phyloP scores from a whole-genome alignment of 2,888 invertebrate species.

The Machimus atricapillus region DNA sequence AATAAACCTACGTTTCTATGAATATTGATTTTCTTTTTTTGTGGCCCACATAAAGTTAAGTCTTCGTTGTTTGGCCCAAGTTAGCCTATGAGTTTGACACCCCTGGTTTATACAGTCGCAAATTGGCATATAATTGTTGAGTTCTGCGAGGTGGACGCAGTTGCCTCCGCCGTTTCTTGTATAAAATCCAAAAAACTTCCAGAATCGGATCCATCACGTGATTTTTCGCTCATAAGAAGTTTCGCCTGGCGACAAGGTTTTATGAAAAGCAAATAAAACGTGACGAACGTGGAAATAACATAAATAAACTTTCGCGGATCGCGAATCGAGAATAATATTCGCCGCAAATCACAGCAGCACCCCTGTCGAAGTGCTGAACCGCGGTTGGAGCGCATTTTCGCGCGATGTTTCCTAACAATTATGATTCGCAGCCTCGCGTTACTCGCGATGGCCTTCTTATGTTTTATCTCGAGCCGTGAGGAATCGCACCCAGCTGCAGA shows the following conservation, averaged over 20 bases:
- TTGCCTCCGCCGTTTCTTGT: not conserved
- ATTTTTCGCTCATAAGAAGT: not conserved
- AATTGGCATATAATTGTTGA: not conserved
- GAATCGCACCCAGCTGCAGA: not conserved
- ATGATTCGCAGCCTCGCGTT: not conserved
- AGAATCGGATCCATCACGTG: not conserved
- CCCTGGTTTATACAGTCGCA: not conserved
- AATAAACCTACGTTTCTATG: too few species aligned
- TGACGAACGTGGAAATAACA: slow-evolving; percentile 24
- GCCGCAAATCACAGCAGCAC: not conserved
- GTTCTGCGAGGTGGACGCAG: not conserved
- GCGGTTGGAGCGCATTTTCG: not conserved
- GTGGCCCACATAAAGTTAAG: too few species aligned
- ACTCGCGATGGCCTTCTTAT: not conserved
- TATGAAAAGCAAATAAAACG: slow-evolving; percentile 23
- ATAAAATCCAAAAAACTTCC: not conserved
- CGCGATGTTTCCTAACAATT: not conserved
- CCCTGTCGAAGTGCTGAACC: not conserved
- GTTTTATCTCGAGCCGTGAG: not conserved
- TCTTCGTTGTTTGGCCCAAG: too few species aligned
- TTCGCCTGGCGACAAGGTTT: slow-evolving; percentile 16
- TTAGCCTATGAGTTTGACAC: too few species aligned
- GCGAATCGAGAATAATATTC: not conserved
- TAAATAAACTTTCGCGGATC: slow-evolving; percentile 12
- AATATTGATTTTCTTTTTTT: too few species aligned